Base-by-base conservation (phyloP, 2,113 vertebrate species). In the Apteryx owenii region DNA sequence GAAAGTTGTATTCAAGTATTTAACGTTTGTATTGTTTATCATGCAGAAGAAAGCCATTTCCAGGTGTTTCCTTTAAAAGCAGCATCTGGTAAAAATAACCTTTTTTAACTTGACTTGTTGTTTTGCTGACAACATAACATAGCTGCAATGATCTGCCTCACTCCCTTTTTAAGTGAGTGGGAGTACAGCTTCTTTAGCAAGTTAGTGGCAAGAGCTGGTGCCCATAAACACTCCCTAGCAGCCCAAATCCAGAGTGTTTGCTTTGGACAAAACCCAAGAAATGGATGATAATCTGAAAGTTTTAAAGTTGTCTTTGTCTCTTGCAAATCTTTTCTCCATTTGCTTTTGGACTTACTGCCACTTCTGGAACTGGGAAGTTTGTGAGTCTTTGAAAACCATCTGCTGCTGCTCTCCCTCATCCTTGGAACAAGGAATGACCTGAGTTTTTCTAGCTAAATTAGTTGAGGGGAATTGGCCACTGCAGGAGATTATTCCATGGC, bases 1-100 rank as follows among this genome's bases (percentile, higher is more conserved):
- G 25, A 38, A 84, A 60, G 29, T 28, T 64, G 26, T 31, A 11
- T 26, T 7, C 31, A 69, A 20, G 36, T 73, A 21, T 61, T 87
- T 51, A 56, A 85, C 54, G 11, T 26, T 33, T 66, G 5, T 64
- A 62, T 77, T 82, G 19, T 82, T 90, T 81, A 36, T 69, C 33
- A 40, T 33, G 21, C 25, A 44, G 25, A 88, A 36, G 10, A 83
- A 94, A 88, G 33, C 17, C 51, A 16, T 64, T 71, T 48, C 56
- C 36, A 85, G 40, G 29, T 86, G 46, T 88, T 94, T 76, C 42
- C 71, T 90, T 95, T 85, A 89, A 80, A 92, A 70, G 28, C 20
- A 78, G 61, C 81, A 66, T 81, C 65, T 84, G 1, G 7, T 40
- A 38, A 29, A 75, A 71, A 40, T 81, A 50, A 78, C 60, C 14